phyloP scores from a whole-genome alignment of 2,797 vertebrate genomes.

The Eutrigla gurnardus region DNA sequence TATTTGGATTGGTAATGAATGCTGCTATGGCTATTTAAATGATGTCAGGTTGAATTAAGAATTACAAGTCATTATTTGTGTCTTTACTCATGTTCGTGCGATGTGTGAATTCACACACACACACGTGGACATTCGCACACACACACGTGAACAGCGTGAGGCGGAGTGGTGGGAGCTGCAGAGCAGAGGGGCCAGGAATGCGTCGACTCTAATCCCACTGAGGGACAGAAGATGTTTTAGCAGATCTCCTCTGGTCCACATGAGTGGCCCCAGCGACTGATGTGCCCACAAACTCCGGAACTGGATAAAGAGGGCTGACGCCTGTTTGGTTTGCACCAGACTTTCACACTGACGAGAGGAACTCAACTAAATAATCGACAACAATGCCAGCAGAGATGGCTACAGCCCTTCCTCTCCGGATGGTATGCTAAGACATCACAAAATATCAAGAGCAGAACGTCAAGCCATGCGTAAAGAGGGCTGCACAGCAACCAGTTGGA shows the following conservation, averaged over 20 bases:
- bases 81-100: neutral
- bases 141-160: slow-evolving; percentile 7
- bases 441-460: slow-evolving; percentile 75
- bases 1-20: neutral
- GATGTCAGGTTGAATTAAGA: neutral
- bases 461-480: slow-evolving; percentile 67
- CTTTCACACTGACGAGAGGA: slow-evolving; percentile 82
- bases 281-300: slow-evolving; percentile 76
- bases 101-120: neutral
- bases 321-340: slow-evolving; percentile 82
- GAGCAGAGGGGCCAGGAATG: slow-evolving; percentile 74
- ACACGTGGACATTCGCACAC: neutral
- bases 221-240: slow-evolving; percentile 84
- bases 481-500: slow-evolving; percentile 7
- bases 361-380: slow-evolving; percentile 83
- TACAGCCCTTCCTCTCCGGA: slow-evolving; percentile 75
- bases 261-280: slow-evolving; percentile 63
- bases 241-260: slow-evolving; percentile 82
- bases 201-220: slow-evolving; percentile 74
- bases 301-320: slow-evolving; percentile 71
- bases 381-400: slow-evolving; percentile 78
- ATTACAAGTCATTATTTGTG: neutral
- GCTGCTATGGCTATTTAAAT: neutral
- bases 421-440: slow-evolving; percentile 81
- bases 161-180: slow-evolving; percentile 36